These are phyloP conservation scores for Steatocranus sp. DNA, from an alignment of 2,797 vertebrate genomes.

Conservation along the genomic window DNA sequence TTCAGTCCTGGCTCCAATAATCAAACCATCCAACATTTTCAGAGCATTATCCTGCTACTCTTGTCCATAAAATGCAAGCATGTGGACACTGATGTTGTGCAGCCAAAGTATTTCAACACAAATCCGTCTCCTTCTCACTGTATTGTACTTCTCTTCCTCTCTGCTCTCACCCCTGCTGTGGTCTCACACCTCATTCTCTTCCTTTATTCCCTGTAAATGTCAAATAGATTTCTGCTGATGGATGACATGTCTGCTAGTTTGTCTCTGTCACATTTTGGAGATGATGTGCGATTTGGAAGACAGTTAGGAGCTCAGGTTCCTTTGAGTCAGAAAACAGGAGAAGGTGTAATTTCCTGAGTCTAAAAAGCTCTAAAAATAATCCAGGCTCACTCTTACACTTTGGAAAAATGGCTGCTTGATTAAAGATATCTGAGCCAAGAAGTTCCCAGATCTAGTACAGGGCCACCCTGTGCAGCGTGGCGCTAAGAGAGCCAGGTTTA, in stretches of 20 bases:
- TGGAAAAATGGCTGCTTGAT: constrained; percentile 46
- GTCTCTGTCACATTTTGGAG: constrained; percentile 24
- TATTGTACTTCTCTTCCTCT: not conserved
- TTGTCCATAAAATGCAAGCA: constrained; percentile 15
- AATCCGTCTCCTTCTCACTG: constrained; percentile 19
- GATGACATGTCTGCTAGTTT: constrained; percentile 11
- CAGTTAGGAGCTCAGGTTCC: constrained; percentile 29
- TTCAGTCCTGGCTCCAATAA: not conserved
- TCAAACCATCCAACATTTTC: not conserved
- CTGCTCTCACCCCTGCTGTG: not conserved
- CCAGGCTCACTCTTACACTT: not conserved
- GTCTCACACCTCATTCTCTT: constrained; percentile 10
- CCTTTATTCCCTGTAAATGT: constrained; percentile 9
- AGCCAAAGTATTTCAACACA: constrained; percentile 31
- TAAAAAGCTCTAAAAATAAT: constrained; percentile 53
- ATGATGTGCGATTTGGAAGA: constrained; percentile 44
- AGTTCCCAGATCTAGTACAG: constrained; percentile 16
- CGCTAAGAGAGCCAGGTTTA: not conserved
- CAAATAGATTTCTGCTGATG: constrained; percentile 24
- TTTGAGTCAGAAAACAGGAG: constrained; percentile 50
- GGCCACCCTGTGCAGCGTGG: constrained; percentile 3
- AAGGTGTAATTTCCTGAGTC: constrained; percentile 58
- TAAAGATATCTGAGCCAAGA: constrained; percentile 42
- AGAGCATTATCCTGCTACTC: not conserved
- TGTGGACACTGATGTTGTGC: not conserved